Percentiles rank a stretch among this genome's conserved stretches.
These are phyloP conservation scores for Argopecten irradians DNA, from an alignment of 1,140 invertebrate genomes.

Conservation along the genomic window DNA sequence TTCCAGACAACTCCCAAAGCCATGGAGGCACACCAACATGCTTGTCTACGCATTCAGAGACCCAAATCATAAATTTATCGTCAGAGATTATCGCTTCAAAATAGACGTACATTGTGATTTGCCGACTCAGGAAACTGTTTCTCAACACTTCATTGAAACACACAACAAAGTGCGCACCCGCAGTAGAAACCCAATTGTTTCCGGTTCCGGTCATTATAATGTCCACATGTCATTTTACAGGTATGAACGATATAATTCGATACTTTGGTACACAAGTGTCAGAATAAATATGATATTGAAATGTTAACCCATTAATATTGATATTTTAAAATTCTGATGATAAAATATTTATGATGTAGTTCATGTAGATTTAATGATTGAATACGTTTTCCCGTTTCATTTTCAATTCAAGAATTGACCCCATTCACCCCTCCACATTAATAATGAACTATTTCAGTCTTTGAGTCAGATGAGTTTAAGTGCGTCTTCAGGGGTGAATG, in stretches of 20 bases:
- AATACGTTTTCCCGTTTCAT: too few species aligned
- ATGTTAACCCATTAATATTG: too few species aligned
- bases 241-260: not conserved
- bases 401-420: too few species aligned
- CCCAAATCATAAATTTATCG: not conserved
- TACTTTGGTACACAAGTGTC: too few species aligned
- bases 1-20: not conserved
- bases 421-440: too few species aligned
- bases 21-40: not conserved
- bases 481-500: too few species aligned
- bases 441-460: too few species aligned
- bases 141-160: not conserved
- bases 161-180: slow-evolving; percentile 4
- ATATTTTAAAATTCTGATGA: too few species aligned
- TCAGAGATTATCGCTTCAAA: slow-evolving; percentile 24
- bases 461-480: too few species aligned
- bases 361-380: too few species aligned
- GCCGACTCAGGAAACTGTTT: not conserved
- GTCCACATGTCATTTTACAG: slow-evolving; percentile 40
- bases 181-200: not conserved
- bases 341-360: too few species aligned
- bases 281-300: too few species aligned
- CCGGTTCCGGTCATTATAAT: slow-evolving; percentile 30
- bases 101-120: not conserved
- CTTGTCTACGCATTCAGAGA: not conserved